Evolutionary conservation across 1,140 invertebrate genomes (phyloP).

Genomic region (Zeugodacus cucurbitae): DNA sequence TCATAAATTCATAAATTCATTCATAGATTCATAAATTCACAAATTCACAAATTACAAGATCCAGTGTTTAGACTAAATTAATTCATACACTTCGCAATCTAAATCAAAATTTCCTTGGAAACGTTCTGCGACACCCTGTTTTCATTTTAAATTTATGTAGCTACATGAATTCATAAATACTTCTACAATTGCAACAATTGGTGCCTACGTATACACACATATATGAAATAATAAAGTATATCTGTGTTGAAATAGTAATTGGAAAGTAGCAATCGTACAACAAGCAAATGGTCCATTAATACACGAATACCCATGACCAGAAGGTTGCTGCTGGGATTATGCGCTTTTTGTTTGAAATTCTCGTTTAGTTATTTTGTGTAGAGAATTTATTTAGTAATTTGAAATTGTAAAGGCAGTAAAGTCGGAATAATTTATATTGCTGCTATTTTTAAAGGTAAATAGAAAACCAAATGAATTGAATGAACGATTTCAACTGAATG

Average conservation of each 20-base stretch:
- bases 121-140: not conserved
- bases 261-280: conserved; percentile 1
- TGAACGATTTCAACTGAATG: not conserved
- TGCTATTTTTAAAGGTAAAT: not conserved
- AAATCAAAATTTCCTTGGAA: too few species aligned
- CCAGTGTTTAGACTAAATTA: too few species aligned
- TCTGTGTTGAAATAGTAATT: not conserved
- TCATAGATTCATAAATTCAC: too few species aligned
- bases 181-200: not conserved
- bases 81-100: too few species aligned
- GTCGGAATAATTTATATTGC: not conserved
- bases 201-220: not conserved
- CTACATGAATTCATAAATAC: not conserved
- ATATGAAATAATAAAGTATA: not conserved
- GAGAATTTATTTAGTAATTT: not conserved
- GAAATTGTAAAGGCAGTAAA: not conserved
- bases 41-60: too few species aligned
- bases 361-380: not conserved
- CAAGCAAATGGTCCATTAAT: conserved; percentile 1
- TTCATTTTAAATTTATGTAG: not conserved
- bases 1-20: too few species aligned
- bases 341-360: not conserved
- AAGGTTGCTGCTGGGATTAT: not conserved
- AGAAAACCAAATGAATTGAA: not conserved
- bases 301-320: not conserved